Evolutionary conservation across 2,888 invertebrate genomes (phyloP), one percentile per base, ranked within the genome.

Genomic region (Oligia latruncula): DNA sequence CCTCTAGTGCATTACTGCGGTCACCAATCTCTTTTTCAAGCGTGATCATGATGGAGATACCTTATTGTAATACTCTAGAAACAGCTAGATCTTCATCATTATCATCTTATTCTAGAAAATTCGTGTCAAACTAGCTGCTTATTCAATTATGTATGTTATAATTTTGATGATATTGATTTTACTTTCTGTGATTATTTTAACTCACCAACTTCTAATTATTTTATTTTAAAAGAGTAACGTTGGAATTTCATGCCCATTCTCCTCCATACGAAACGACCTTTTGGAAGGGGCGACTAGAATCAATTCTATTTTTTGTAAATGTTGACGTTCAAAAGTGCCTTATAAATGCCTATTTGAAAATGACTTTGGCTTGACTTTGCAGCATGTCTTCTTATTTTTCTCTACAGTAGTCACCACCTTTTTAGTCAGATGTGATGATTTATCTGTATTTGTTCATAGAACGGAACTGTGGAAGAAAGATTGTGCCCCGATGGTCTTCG

Each of bases 401-500:
- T 15, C 29, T 62, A 15, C 35, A 58, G 9, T 17, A 23, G 3
- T 9, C 23, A 40, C 3, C 40, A 40, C 55, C 1, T 71, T 71
- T 43, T 17, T 6, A n/a, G 11, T 3, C n/a, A n/a, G 17, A 58
- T n/a, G 11, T 40, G 0, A 40, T 71, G 23, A 55, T 23, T 55
- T 43, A 6, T n/a, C 20, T 60, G 23, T n/a, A 40, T 83, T 81
- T 83, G 4, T 85, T 77, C 83, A 70, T 88, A 97, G 93, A 98
- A 99, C 88, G 98, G 98, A 35, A 97, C 98, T 8, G 96, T 98
- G 0, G 98, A 98, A 92, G 98, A 98, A 92, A 98, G 98, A 90
- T 93, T 98, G 6, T 99, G 99, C 86, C 98, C 98, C 0, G 99
- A 99, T 91, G 99, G 99, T 64, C 96, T 99, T 40, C 97, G 98